Conservation (phyloP, 2,113 vertebrate genomes). For the Conger conger region DNA sequence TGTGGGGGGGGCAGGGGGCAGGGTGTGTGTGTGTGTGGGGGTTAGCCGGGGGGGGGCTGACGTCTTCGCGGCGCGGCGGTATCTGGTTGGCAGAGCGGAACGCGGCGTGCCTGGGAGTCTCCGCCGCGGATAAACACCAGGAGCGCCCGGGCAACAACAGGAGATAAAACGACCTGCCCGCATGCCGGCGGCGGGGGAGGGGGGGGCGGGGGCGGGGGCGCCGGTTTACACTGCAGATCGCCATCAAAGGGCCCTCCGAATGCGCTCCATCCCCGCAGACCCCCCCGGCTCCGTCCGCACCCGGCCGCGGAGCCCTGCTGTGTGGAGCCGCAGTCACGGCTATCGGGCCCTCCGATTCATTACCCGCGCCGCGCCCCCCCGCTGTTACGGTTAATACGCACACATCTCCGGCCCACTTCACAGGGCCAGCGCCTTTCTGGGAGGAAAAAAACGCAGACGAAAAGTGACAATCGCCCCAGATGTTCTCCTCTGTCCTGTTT, state of each 20-base stretch:
- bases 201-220: background rate
- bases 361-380: constrained; percentile 20
- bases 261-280: constrained; percentile 34
- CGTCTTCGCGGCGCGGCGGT: background rate
- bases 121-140: constrained; percentile 37
- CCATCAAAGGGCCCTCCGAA: constrained; percentile 36
- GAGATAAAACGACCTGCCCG: constrained; percentile 27
- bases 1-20: background rate
- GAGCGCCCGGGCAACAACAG: constrained; percentile 28
- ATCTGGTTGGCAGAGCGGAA: constrained; percentile 19
- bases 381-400: constrained; percentile 31
- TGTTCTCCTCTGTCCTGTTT: constrained; percentile 17
- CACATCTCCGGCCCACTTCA: constrained; percentile 14
- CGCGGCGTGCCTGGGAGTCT: constrained; percentile 24
- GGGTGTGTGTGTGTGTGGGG: no score
- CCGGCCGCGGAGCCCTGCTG: constrained; percentile 25
- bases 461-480: constrained; percentile 27
- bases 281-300: constrained; percentile 26
- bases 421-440: background rate
- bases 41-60: background rate
- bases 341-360: constrained; percentile 32
- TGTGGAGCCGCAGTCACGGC: constrained; percentile 22
- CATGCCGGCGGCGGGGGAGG: constrained; percentile 23
- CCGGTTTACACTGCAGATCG: constrained; percentile 33
- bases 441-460: background rate